These are phyloP conservation scores for Bruchidius siliquastri DNA, from an alignment of 2,888 invertebrate genomes.

Conservation along the genomic window DNA sequence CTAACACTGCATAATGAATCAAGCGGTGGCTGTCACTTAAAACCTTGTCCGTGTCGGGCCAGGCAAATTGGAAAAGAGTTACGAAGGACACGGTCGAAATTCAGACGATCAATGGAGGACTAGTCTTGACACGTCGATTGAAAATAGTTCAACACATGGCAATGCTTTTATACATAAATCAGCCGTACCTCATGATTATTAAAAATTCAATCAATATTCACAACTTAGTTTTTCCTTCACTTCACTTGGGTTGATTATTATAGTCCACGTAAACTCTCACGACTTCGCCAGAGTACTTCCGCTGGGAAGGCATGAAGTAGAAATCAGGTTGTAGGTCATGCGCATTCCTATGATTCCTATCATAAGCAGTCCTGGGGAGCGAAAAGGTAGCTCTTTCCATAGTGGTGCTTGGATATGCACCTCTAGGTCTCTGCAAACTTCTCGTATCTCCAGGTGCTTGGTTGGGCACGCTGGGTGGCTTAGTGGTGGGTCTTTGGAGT, in stretches of 20 bases:
- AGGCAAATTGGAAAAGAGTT: too few relatives aligned
- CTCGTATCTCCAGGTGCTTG: slow-evolving; percentile 54
- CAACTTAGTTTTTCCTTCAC: neutral
- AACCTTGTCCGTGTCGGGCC: too few relatives aligned
- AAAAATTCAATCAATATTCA: too few relatives aligned
- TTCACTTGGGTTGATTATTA: slow-evolving; percentile 61
- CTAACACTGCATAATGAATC: too few relatives aligned
- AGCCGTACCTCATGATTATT: too few relatives aligned
- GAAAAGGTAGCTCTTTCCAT: slow-evolving; percentile 69
- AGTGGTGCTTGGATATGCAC: slow-evolving; percentile 30
- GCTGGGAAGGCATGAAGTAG: slow-evolving; percentile 92
- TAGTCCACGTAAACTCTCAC: slow-evolving; percentile 80
- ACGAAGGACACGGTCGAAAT: too few relatives aligned
- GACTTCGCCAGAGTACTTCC: slow-evolving; percentile 89
- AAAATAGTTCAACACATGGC: too few relatives aligned
- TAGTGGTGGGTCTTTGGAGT: slow-evolving; percentile 32
- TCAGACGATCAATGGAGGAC: too few relatives aligned
- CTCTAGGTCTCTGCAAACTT: slow-evolving; percentile 57
- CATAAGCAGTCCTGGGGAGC: slow-evolving; percentile 63
- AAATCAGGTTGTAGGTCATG: slow-evolving; percentile 69
- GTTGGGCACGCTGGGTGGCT: slow-evolving; percentile 37
- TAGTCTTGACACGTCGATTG: too few relatives aligned
- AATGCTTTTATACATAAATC: too few relatives aligned
- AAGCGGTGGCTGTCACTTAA: too few relatives aligned
- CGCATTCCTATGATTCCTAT: slow-evolving; percentile 29